Percentiles rank a stretch among this genome's conserved stretches.
These are phyloP conservation scores for Aphrocallistes beatrix DNA, from an alignment of 37 sponge, comb jelly and placozoan species.

Conservation along the genomic window DNA sequence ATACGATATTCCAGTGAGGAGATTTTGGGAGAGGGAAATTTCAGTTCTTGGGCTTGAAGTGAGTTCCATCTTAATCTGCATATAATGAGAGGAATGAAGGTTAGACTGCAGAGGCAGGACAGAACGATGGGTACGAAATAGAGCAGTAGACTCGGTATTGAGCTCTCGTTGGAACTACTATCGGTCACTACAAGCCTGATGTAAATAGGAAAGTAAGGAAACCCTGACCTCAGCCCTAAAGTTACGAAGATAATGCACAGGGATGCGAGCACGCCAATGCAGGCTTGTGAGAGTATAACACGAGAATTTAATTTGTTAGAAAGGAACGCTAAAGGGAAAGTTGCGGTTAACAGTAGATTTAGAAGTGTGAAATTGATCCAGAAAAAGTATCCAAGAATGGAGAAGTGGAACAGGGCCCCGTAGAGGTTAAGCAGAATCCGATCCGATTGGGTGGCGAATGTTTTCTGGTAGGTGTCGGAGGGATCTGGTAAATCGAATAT, in stretches of 20 bases:
- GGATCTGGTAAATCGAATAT: slow-evolving; percentile 12
- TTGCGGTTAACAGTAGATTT: background rate
- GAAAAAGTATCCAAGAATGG: background rate
- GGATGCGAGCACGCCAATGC: background rate
- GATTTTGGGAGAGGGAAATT: background rate
- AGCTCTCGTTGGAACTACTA: background rate
- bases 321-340: background rate
- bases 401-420: background rate
- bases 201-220: background rate
- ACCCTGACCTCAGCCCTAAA: background rate
- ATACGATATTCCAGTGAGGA: background rate
- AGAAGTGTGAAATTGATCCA: background rate
- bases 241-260: background rate
- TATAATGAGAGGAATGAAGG: background rate
- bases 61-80: background rate
- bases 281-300: background rate
- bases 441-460: background rate
- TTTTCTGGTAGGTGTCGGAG: background rate
- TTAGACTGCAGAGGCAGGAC: background rate
- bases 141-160: background rate
- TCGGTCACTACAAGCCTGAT: background rate
- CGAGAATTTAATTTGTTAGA: background rate
- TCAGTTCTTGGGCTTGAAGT: background rate
- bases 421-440: background rate
- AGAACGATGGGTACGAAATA: background rate